A percentile compares a stretch with the other conserved stretches of the same genome.
These are phyloP conservation scores for Apogon talboti DNA, from an alignment of 2,797 vertebrate genomes.

Conservation along the genomic window DNA sequence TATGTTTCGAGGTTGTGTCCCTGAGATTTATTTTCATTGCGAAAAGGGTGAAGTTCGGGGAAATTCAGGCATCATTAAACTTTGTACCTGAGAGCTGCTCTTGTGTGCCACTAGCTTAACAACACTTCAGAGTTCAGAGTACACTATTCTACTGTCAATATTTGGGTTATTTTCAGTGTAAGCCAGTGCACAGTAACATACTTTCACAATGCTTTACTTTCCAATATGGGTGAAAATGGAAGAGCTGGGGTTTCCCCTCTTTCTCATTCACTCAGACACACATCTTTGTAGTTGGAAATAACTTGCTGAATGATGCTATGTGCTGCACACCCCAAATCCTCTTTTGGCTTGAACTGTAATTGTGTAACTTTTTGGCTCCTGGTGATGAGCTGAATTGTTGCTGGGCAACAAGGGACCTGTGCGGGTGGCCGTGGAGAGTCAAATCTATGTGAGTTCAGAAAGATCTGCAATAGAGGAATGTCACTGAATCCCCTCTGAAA, in stretches of 20 bases:
- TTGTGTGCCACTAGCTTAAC: conserved; percentile 19
- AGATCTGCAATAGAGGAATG: conserved; percentile 48
- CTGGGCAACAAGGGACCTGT: conserved; percentile 82
- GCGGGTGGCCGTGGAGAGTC: conserved; percentile 62
- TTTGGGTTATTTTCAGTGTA: conserved; percentile 41
- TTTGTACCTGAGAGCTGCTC: conserved; percentile 31
- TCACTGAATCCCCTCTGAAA: conserved; percentile 27
- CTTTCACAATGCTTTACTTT: conserved; percentile 6
- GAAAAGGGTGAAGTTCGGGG: conserved; percentile 46
- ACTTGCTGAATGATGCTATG: conserved; percentile 27
- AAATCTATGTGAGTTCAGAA: conserved; percentile 48
- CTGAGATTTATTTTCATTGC: conserved; percentile 45
- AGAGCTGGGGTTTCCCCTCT: conserved; percentile 39
- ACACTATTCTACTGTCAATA: conserved; percentile 34
- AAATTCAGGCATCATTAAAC: conserved; percentile 53
- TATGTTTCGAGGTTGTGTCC: conserved; percentile 35
- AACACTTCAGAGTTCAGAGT: conserved; percentile 38
- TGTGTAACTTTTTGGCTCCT: conserved; percentile 73
- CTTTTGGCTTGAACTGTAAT: conserved; percentile 64
- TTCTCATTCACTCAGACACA: conserved; percentile 31
- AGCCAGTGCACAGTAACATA: conserved; percentile 3
- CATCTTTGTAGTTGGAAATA: conserved; percentile 26
- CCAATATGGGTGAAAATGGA: conserved; percentile 17
- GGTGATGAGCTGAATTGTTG: conserved; percentile 80
- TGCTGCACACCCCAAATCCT: conserved; percentile 42